These are phyloP conservation scores for Drepanosiphum platanoidis DNA, from an alignment of 2,888 invertebrate species.

Conservation along the genomic window DNA sequence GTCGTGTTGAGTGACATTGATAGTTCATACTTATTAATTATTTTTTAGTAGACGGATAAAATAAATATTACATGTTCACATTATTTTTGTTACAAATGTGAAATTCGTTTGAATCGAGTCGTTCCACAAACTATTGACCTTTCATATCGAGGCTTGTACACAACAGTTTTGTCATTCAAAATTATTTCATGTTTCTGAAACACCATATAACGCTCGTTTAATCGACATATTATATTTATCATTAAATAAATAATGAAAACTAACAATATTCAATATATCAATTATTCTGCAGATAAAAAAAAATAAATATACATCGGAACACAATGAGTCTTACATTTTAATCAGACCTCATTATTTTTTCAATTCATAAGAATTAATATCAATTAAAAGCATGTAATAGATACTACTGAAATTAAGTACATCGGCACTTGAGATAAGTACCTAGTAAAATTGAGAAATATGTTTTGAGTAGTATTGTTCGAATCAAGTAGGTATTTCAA, in stretches of 20 bases:
- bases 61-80: too few species aligned
- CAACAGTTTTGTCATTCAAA: neutral
- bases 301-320: neutral
- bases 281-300: neutral
- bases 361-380: neutral
- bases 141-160: neutral
- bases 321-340: neutral
- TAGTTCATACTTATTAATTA: too few species aligned
- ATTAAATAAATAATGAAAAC: constrained; percentile 11
- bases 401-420: neutral
- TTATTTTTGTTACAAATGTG: too few species aligned
- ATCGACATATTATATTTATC: neutral
- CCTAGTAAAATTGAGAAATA: neutral
- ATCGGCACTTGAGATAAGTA: neutral
- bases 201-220: neutral
- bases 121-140: neutral
- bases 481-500: neutral
- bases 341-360: neutral
- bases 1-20: too few species aligned
- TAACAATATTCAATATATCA: neutral
- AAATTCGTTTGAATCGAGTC: neutral
- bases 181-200: neutral
- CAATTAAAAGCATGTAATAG: neutral
- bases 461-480: neutral
- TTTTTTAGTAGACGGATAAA: too few species aligned